Evolutionary conservation across 2,797 vertebrate species (phyloP).

Genomic region (Leptoclinus maculatus): DNA sequence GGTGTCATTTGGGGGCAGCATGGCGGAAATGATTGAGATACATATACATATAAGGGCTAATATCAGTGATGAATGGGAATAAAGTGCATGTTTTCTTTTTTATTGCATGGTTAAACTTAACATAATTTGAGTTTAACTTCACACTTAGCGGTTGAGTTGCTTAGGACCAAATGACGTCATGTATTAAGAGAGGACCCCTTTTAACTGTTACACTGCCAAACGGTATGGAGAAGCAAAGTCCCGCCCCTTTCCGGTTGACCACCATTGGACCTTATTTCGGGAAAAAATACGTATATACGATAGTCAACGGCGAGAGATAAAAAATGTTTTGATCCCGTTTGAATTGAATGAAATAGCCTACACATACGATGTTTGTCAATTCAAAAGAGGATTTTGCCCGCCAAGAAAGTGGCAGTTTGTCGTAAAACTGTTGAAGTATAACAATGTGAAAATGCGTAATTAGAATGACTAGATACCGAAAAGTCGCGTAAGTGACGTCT

Average conservation of each 20-base stretch:
- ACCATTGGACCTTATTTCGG: neutral
- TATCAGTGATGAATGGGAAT: constrained; percentile 8
- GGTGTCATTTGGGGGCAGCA: constrained; percentile 1
- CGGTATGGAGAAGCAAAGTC: too few relatives aligned
- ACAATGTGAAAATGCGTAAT: too few relatives aligned
- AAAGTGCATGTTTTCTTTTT: constrained; percentile 8
- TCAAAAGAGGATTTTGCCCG: too few relatives aligned
- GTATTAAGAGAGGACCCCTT: too few relatives aligned
- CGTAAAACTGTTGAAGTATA: too few relatives aligned
- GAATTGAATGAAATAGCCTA: neutral
- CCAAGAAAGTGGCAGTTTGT: too few relatives aligned
- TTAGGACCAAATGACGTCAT: too few relatives aligned
- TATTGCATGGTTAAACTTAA: constrained; percentile 1
- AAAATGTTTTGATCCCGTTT: neutral
- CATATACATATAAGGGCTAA: neutral
- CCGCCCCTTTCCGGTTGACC: neutral
- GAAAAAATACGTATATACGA: neutral
- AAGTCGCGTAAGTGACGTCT: too few relatives aligned
- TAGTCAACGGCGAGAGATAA: neutral
- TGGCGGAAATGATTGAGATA: neutral
- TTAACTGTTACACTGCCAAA: neutral
- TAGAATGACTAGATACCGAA: too few relatives aligned
- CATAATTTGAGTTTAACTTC: neutral
- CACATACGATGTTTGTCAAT: too few relatives aligned
- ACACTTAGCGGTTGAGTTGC: neutral